Base-by-base conservation (phyloP, 2,113 vertebrate genomes). In the Nothoprocta perdicaria region DNA sequence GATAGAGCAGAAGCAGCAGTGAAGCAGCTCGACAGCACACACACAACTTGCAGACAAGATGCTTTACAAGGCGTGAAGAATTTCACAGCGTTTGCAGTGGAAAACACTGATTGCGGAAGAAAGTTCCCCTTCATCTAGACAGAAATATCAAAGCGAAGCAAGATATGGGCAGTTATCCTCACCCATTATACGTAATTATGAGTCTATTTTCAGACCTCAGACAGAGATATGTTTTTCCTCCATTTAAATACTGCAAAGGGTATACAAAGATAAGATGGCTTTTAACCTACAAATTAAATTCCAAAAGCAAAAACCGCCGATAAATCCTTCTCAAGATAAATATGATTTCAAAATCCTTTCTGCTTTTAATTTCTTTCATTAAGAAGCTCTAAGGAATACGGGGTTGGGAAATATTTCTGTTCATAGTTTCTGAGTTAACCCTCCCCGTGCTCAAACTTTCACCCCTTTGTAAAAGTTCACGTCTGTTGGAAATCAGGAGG, bases 401-500 rank as follows among this genome's bases (percentile, higher is more conserved):
- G 29, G 50, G 72, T 55, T 91, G 67, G 53, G 67, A 95, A 92
- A 66, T 76, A 84, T 52, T 94, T 95, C 45, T 90, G 41, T 45
- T 90, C 89, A 76, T 89, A 76, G 76, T 93, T 95, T 85, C 67
- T 90, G 63, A 86, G 80, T 88, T 90, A 90, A 79, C 69, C 38
- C 80, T 41, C 57, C 26, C 53, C 29, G 40, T 65, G 71, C 69
- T 66, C 3, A 9, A 94, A 92, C 91, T 94, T 95, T 92, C 80
- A 92, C 80, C 85, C 79, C 65, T 66, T 90, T 71, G 68, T 69
- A 89, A 83, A 92, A 92, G 3, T 93, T 88, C 86, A 93, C 52
- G 93, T 53, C 92, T 90, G 93, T 81, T 92, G 90, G 92, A 95
- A 95, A 94, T 92, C 93, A 93, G 90, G 95, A 92, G 57, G 84